Evolutionary conservation across 2,888 invertebrate species (phyloP).

Genomic region (Dastarcus helophoroides): DNA sequence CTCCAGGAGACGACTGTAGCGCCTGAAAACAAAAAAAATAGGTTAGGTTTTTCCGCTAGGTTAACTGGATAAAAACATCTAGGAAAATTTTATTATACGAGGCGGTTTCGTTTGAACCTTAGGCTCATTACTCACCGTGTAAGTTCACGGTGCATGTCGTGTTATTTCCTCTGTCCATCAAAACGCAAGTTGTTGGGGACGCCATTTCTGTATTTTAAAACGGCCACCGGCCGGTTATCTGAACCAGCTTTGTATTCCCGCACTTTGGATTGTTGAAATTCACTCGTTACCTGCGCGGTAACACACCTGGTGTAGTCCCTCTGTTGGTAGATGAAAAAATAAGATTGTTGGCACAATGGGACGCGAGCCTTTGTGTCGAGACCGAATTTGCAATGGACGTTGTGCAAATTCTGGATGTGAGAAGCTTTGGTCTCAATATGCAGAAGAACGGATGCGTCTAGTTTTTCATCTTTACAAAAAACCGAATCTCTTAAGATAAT

Average conservation of each 20-base stretch:
- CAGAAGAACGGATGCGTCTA: constrained; percentile 32
- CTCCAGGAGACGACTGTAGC: constrained; percentile 95
- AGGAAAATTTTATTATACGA: neutral
- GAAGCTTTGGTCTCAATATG: constrained; percentile 26
- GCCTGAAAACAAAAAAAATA: constrained; percentile 47
- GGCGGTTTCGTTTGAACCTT: neutral
- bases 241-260: constrained; percentile 18
- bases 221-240: constrained; percentile 33
- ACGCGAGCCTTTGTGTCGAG: no score
- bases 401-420: no score
- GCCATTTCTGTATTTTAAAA: constrained; percentile 20
- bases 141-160: constrained; percentile 94
- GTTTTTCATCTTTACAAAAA: constrained; percentile 36
- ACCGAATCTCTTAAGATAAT: constrained; percentile 29
- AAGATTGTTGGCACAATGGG: no score
- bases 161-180: constrained; percentile 90
- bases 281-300: constrained; percentile 32
- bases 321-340: no score
- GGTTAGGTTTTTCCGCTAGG: constrained; percentile 11
- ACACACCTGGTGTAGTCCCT: constrained; percentile 32
- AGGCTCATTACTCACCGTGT: constrained; percentile 68
- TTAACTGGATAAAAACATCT: constrained; percentile 5
- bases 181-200: constrained; percentile 89
- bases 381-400: no score
- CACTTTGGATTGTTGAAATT: constrained; percentile 26